Conservation (phyloP, 2,797 vertebrate genomes). For the Natrix natrix region DNA sequence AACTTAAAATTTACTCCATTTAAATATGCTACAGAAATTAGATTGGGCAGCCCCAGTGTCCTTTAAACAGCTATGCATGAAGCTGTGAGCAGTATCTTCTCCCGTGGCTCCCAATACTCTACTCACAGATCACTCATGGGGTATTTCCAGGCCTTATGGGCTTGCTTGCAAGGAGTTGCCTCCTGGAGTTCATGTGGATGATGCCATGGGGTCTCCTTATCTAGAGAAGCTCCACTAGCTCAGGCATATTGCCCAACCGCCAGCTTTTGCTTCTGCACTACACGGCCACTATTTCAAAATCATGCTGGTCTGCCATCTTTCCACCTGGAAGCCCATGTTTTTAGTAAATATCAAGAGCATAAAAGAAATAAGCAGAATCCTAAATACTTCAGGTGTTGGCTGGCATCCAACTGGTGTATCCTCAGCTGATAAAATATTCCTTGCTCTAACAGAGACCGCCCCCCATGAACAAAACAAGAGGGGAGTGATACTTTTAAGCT, state of each 20-base stretch:
- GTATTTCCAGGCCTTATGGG: background rate
- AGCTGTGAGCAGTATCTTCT: background rate
- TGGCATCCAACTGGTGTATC: background rate
- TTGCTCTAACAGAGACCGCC: background rate
- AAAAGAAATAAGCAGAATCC: background rate
- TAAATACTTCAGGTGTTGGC: background rate
- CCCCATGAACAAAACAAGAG: too few relatives aligned
- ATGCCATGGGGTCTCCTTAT: background rate
- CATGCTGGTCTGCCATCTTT: background rate
- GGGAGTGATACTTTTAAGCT: background rate
- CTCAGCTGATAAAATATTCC: background rate
- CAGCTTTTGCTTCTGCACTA: background rate
- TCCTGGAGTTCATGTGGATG: background rate
- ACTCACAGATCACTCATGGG: background rate
- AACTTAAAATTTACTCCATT: background rate
- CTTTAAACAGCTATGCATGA: background rate
- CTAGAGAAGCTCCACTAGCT: background rate
- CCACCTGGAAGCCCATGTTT: background rate
- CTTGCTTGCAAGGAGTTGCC: background rate
- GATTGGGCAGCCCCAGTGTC: background rate
- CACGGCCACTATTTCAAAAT: background rate
- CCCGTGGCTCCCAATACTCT: background rate
- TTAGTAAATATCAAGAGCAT: background rate
- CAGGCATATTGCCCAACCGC: background rate
- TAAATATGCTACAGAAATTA: background rate